Evolutionary conservation across 1,140 invertebrate species (phyloP), one percentile per base, ranked within the genome.

Genomic region (Penaeus vannamei): DNA sequence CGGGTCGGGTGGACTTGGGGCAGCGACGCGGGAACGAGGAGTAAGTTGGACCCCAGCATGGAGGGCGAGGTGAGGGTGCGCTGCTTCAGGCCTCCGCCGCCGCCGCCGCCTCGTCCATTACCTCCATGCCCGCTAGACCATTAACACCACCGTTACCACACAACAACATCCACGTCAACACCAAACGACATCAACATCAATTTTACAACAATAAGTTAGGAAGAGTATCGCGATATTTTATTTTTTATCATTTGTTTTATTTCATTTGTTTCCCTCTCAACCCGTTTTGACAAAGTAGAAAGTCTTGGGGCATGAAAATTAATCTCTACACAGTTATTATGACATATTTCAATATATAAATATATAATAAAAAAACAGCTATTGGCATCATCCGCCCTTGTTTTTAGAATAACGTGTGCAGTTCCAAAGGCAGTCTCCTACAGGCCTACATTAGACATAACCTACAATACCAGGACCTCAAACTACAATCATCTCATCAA

Each of bases 1-100:
- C 83, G 83, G 64, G 29, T 84, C 23, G 83, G 83, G 83, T 84
- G 83, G n/a, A 84, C 83, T 84, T 84, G 83, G 10, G 83, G 83
- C 19, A 84, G 83, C 64, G 62, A 84, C 83, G 83, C 83, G 83
- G 83, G 83, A 23, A 64, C 64, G 61, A 84, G 83, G n/a, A 84
- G 83, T 32, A 84, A 64, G 29, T 84, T 64, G 62, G 83, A n/a
- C 20, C 83, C 83, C 83, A 84, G 59, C 64, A 84, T 64, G 62
- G 83, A 84, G 64, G 62, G 83, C 83, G 83, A 84, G 46, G 83
- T 84, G 72, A 36, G 29, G 26, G 72, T 20, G 5, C 72, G 19
- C 42, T 29, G 23, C 72, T 76, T 76, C 72, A 20, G 29, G n/a
- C 72, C 72, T 20, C 26, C 72, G 72, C 72, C 72, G 61, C 32